Conservation (phyloP, 2,797 vertebrate species). For the Tragelaphus oryx region DNA sequence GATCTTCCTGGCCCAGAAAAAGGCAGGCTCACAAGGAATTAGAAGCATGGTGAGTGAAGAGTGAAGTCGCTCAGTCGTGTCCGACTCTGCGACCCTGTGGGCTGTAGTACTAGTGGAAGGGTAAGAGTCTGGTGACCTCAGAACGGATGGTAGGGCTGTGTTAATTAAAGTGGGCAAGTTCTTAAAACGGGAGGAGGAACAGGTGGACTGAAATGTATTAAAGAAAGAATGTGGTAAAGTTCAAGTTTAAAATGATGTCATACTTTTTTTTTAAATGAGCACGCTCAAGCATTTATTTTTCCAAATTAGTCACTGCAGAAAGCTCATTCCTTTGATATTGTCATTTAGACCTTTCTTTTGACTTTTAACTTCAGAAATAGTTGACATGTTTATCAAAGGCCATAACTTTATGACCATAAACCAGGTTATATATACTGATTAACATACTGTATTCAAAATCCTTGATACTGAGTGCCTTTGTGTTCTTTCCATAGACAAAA, state of each 20-base stretch:
- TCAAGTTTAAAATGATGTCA: neutral
- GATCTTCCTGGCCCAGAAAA: neutral
- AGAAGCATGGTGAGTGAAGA: neutral
- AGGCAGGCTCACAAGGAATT: neutral
- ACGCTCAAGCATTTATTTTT: neutral
- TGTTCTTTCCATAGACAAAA: neutral
- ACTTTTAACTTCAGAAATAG: neutral
- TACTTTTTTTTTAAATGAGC: neutral
- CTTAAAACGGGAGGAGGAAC: neutral
- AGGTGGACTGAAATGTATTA: neutral
- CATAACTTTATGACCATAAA: neutral
- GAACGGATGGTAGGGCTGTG: too few species aligned
- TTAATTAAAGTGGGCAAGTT: neutral
- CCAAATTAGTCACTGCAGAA: neutral
- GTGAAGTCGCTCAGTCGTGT: too few species aligned
- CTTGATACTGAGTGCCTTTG: neutral
- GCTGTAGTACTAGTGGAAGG: neutral
- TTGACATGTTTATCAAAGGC: neutral
- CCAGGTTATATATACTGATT: neutral
- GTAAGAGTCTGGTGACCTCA: neutral
- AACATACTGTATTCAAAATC: neutral
- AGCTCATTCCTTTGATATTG: neutral
- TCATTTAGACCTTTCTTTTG: neutral
- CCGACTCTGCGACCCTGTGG: too few species aligned
- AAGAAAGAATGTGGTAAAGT: neutral